Base-by-base conservation (phyloP, 1,140 invertebrate species). In the Heliothis subflexa region DNA sequence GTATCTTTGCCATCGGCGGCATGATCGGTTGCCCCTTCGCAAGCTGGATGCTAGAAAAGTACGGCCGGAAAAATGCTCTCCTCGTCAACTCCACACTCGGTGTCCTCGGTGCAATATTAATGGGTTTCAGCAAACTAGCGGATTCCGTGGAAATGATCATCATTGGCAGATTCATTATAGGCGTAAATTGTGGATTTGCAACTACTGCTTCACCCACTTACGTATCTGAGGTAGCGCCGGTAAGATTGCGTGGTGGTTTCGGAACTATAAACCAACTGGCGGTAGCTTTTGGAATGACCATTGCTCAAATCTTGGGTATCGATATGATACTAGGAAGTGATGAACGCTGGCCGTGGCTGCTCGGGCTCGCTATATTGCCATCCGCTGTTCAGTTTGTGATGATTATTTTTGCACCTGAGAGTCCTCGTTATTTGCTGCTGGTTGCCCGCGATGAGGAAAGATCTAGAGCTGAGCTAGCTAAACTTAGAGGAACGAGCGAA, bases 1-100 rank as follows among this genome's bases (percentile, higher is more conserved):
- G 98, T 83, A 98, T 99, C 94, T 99, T 99, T 92, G 98, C 98
- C 78, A 97, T 99, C 83, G 98, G 98, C 47, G 98, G 98, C 66
- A 99, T 99, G 98, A 95, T 99, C 79, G 98, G 98, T 74, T 98
- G 98, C 80, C 97, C 99, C 85, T 96, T 97, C 86, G 98, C 98
- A 40, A 98, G 98, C 71, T 97, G 97, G 94, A 96, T 99, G 81
- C 97, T 98, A 5, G 94, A 94, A 59, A 91, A 83, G 68, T 85
- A 84, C 9, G 94, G 94, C 10, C 87, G 94, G 3, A 93, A 92
- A 76, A 90, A 90, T 50, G 94, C 94, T 0, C 82, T 95, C n/a
- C 71, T 94, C 10, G 79, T 90, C 21, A 93, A 95, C 57, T 91
- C 94, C 0, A 81, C 85, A 1, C 87, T 94, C 21, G 94, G 94